Conservation (phyloP, 2,888 invertebrate genomes). For the Mythimna lalbum region DNA sequence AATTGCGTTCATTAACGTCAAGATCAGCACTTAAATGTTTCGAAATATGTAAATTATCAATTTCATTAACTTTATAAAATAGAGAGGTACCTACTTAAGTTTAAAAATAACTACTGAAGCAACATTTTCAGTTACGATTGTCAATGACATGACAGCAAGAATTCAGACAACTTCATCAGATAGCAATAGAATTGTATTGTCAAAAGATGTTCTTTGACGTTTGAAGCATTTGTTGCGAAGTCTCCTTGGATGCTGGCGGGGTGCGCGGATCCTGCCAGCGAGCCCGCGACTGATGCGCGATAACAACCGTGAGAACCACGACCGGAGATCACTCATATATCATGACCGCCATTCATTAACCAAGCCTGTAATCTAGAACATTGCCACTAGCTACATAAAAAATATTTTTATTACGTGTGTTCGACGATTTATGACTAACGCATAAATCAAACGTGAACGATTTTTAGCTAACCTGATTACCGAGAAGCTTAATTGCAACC, state of each 20-base stretch:
- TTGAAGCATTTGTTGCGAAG: constrained; percentile 24
- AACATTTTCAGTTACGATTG: constrained; percentile 21
- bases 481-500: constrained; percentile 55
- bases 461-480: constrained; percentile 49
- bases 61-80: constrained; percentile 6
- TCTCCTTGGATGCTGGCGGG: constrained; percentile 50
- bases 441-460: constrained; percentile 55
- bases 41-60: constrained; percentile 9
- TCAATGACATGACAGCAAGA: constrained; percentile 34
- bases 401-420: constrained; percentile 29
- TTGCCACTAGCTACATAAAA: constrained; percentile 46
- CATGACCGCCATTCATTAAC: constrained; percentile 54
- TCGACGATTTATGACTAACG: constrained; percentile 31
- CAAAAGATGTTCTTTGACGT: constrained; percentile 42
- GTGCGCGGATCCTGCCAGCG: constrained; percentile 41
- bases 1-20: constrained; percentile 23
- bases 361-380: constrained; percentile 58
- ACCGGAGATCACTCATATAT: constrained; percentile 51
- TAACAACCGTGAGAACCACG: constrained; percentile 61
- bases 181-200: constrained; percentile 37
- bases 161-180: constrained; percentile 46
- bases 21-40: constrained; percentile 10
- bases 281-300: constrained; percentile 55
- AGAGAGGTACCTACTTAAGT: neutral
- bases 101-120: neutral